A percentile compares a stretch with the other conserved stretches of the same genome.
Conservation (phyloP, 2,888 invertebrate species). For the Pinctada fucata region DNA sequence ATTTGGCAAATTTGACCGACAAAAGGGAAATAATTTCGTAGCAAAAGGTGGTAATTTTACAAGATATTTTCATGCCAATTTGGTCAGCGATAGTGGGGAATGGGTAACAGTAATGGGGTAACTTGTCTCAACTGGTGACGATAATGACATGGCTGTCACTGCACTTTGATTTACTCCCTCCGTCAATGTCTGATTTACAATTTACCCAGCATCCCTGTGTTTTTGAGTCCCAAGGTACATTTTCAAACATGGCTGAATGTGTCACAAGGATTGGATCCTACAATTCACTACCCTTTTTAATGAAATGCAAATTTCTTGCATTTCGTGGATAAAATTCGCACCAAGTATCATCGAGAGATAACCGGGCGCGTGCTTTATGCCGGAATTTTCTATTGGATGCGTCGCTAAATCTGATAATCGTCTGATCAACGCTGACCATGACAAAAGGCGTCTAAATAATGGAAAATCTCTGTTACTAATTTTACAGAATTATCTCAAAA, state of each 20-base stretch:
- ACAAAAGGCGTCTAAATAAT: background rate
- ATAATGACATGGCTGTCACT: constrained; percentile 41
- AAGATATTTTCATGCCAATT: constrained; percentile 39
- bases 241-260: constrained; percentile 5
- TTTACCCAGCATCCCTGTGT: constrained; percentile 1
- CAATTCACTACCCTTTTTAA: too few relatives aligned
- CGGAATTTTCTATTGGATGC: background rate
- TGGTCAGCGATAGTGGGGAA: constrained; percentile 36
- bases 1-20: constrained; percentile 36
- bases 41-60: constrained; percentile 39
- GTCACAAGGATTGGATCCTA: background rate
- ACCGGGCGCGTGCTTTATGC: background rate
- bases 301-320: constrained; percentile 2
- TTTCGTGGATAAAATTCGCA: background rate
- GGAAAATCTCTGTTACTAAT: background rate
- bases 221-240: background rate
- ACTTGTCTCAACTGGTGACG: constrained; percentile 34
- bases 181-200: constrained; percentile 19
- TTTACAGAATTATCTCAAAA: constrained; percentile 13
- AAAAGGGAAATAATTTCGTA: constrained; percentile 40
- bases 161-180: constrained; percentile 33
- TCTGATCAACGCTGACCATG: background rate
- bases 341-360: background rate
- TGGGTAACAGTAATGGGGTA: constrained; percentile 34
- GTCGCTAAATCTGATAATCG: background rate